phyloP scores from a whole-genome alignment of 2,888 invertebrate genomes.

The Dendrolimus pini region DNA sequence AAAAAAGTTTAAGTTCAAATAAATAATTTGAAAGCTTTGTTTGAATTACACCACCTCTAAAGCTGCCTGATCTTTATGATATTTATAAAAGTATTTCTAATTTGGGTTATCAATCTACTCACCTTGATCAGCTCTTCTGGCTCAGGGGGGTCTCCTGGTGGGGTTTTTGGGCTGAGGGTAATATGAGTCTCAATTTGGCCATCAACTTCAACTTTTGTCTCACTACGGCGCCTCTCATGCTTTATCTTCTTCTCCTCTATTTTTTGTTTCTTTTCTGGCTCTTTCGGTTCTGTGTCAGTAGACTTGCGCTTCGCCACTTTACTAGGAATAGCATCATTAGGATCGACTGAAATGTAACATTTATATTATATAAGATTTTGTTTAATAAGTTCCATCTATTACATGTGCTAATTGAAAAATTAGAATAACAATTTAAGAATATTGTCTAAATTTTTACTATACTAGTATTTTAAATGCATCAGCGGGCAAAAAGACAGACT shows the following conservation, averaged over 20 bases:
- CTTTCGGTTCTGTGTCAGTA: slow-evolving; percentile 40
- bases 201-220: slow-evolving; percentile 77
- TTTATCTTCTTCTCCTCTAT: slow-evolving; percentile 37
- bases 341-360: slow-evolving; percentile 46
- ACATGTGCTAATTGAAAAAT: too few relatives aligned
- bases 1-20: too few relatives aligned
- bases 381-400: too few relatives aligned
- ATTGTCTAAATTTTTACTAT: too few relatives aligned
- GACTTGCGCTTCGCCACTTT: slow-evolving; percentile 53
- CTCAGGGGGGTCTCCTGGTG: slow-evolving; percentile 92
- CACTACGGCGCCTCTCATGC: slow-evolving; percentile 56
- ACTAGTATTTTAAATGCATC: too few relatives aligned
- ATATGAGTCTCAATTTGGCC: slow-evolving; percentile 86
- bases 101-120: slow-evolving; percentile 3
- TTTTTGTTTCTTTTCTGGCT: slow-evolving; percentile 61
- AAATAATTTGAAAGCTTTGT: too few relatives aligned
- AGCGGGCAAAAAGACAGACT: too few relatives aligned
- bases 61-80: too few relatives aligned
- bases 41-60: too few relatives aligned
- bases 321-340: slow-evolving; percentile 43
- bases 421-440: too few relatives aligned
- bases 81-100: too few relatives aligned
- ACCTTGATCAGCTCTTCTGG: slow-evolving; percentile 94
- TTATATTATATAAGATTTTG: not conserved
- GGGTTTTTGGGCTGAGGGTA: slow-evolving; percentile 86